Percentiles rank a stretch among this genome's conserved stretches.
phyloP scores from a whole-genome alignment of 2,888 invertebrate species.

The Lomographa bimaculata region DNA sequence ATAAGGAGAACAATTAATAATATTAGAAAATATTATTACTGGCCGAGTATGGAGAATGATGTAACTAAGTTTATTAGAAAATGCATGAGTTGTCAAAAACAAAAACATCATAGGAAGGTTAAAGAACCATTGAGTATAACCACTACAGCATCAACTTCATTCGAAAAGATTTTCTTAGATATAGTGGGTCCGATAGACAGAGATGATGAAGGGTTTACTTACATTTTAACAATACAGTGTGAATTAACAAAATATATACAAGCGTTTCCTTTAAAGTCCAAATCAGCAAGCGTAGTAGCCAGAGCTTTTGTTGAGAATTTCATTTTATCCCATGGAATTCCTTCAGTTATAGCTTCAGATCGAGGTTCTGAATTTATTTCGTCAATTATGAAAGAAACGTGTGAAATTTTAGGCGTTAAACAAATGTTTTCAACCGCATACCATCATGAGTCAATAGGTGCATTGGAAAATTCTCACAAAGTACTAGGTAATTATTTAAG shows the following conservation, averaged over 20 bases:
- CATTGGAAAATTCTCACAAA: conserved; percentile 2
- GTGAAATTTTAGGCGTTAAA: neutral
- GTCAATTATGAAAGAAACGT: neutral
- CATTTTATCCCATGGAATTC: neutral
- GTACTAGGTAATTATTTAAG: neutral
- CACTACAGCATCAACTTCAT: no score
- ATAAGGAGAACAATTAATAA: no score
- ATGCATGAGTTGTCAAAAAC: no score
- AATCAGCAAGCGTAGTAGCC: neutral
- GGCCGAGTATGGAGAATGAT: no score
- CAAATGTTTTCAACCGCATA: neutral
- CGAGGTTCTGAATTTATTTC: conserved; percentile 5
- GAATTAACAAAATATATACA: conserved; percentile 5
- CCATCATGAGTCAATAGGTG: neutral
- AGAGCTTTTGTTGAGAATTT: conserved; percentile 1
- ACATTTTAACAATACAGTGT: conserved; percentile 1
- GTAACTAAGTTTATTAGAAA: no score
- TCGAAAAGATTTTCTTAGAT: no score
- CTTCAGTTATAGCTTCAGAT: neutral
- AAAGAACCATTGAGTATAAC: no score
- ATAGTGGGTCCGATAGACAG: no score
- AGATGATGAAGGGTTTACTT: neutral
- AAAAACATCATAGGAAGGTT: no score
- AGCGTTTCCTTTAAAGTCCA: neutral
- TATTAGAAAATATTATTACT: no score